Percentiles rank a stretch among this genome's conserved stretches.
These are phyloP conservation scores for Pelobates cultripes DNA, from an alignment of 2,797 vertebrate genomes.

Conservation along the genomic window DNA sequence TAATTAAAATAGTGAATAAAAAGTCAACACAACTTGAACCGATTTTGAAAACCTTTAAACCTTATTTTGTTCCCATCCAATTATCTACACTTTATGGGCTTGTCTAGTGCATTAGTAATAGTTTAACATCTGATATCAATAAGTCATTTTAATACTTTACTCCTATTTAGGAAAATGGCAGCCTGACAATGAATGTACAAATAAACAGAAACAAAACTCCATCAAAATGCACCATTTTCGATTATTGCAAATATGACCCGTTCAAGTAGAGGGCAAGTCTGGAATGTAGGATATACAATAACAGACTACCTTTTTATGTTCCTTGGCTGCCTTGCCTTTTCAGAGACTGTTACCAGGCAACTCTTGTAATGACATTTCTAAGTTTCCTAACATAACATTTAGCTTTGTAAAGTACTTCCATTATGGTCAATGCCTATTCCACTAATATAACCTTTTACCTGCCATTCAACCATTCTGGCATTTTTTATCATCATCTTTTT, in stretches of 20 bases:
- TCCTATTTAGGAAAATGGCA: conserved; percentile 33
- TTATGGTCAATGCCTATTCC: background rate
- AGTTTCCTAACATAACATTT: background rate
- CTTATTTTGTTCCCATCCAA: no score
- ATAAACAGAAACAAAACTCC: conserved; percentile 15
- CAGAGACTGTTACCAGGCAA: conserved; percentile 68
- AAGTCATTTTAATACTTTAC: conserved; percentile 58
- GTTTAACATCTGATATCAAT: conserved; percentile 58
- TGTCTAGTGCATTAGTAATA: conserved; percentile 17
- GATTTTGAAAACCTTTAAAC: no score
- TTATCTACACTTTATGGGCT: background rate
- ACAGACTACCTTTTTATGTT: background rate
- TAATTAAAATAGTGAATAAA: no score
- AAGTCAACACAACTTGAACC: no score
- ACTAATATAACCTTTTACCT: no score
- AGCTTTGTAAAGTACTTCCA: background rate
- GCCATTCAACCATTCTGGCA: no score
- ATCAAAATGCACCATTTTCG: conserved; percentile 23
- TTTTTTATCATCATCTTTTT: no score
- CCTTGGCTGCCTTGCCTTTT: conserved; percentile 32
- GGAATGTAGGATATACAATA: conserved; percentile 45
- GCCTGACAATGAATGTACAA: background rate
- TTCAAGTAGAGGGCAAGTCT: conserved; percentile 5
- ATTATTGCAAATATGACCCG: conserved; percentile 20
- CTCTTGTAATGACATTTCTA: conserved; percentile 64